These are phyloP conservation scores for Mamestra brassicae DNA, from an alignment of 2,888 invertebrate genomes.

Conservation along the genomic window DNA sequence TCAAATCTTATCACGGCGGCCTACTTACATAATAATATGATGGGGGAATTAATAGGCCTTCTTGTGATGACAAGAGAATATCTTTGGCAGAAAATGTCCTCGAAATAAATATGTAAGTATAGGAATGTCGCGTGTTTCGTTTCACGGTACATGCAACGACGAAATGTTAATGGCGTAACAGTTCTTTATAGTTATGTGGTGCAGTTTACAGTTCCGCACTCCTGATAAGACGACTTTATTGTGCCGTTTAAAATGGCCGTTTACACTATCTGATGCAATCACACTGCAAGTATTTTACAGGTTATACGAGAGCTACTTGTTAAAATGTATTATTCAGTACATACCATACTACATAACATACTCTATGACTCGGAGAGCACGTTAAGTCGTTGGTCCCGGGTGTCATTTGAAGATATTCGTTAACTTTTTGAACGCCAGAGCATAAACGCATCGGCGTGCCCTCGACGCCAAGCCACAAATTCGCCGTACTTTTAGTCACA, in stretches of 20 bases:
- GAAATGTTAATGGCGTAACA: constrained; percentile 50
- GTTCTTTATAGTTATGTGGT: constrained; percentile 46
- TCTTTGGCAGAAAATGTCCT: constrained; percentile 41
- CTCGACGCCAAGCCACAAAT: too few species aligned
- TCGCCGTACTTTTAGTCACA: too few species aligned
- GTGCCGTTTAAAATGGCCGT: constrained; percentile 25
- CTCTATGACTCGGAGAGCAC: too few species aligned
- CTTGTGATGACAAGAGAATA: constrained; percentile 56
- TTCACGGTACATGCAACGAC: constrained; percentile 46
- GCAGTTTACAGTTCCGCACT: constrained; percentile 36
- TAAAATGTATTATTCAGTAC: too few species aligned
- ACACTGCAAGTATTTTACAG: constrained; percentile 6
- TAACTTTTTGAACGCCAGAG: too few species aligned
- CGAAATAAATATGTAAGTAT: constrained; percentile 32
- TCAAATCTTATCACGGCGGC: constrained; percentile 63
- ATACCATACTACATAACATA: too few species aligned
- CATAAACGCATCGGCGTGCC: too few species aligned
- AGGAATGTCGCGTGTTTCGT: constrained; percentile 44
- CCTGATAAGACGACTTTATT: constrained; percentile 44
- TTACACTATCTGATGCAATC: constrained; percentile 16
- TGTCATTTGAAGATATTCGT: too few species aligned
- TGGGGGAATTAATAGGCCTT: constrained; percentile 42
- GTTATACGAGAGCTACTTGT: too few species aligned
- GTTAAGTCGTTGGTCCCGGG: too few species aligned
- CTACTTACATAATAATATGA: constrained; percentile 59